Conservation (phyloP, 2,113 vertebrate genomes). For the Loxodonta africana region DNA sequence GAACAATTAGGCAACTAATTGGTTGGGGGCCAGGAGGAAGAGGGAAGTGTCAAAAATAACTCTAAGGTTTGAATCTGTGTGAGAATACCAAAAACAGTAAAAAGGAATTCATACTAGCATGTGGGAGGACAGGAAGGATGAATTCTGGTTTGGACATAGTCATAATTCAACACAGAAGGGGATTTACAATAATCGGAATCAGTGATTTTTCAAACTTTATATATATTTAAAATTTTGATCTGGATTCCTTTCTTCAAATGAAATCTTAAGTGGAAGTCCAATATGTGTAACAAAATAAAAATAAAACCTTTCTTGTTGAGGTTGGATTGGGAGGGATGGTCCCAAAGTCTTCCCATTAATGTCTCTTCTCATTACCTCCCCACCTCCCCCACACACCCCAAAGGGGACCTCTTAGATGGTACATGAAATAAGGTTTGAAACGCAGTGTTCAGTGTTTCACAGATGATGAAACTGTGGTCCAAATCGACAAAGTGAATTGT, state of each 20-base stretch:
- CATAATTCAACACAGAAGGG: not conserved
- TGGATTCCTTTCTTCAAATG: not conserved
- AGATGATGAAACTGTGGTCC: not conserved
- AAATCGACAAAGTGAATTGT: not conserved
- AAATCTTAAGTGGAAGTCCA: not conserved
- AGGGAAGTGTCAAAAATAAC: conserved; percentile 30
- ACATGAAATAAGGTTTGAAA: not conserved
- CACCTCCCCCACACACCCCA: not conserved
- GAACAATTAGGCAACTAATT: not conserved
- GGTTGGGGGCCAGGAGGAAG: not conserved
- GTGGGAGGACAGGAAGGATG: not conserved
- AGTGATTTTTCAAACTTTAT: not conserved
- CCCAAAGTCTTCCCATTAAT: not conserved
- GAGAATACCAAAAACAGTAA: conserved; percentile 13
- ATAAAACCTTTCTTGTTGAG: not conserved
- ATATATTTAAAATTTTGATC: not conserved
- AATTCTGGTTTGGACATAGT: not conserved
- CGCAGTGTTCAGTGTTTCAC: not conserved
- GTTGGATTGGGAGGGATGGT: not conserved
- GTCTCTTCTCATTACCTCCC: not conserved
- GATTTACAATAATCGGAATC: not conserved
- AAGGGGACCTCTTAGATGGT: not conserved
- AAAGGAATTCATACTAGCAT: not conserved
- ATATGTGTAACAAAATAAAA: not conserved
- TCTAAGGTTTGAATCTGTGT: conserved; percentile 25